Evolutionary conservation across 2,888 invertebrate genomes (phyloP).

Genomic region (Cremastinae sp.): DNA sequence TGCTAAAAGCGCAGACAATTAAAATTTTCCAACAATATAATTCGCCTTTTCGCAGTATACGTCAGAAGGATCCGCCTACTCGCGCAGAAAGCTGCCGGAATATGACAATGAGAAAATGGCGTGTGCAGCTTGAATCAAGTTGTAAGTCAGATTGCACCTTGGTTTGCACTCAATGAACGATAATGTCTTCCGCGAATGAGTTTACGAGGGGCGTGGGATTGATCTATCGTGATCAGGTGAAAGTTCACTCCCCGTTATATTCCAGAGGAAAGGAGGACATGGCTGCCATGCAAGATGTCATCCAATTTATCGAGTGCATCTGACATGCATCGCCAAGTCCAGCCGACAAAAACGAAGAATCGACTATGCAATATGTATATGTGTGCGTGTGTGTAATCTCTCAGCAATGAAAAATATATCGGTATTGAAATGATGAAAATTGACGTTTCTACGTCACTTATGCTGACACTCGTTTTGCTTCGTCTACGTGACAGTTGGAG

Average conservation of each 20-base stretch:
- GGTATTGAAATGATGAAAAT: constrained; percentile 59
- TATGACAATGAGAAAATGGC: too few relatives aligned
- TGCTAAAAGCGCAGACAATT: too few relatives aligned
- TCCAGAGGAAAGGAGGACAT: background rate
- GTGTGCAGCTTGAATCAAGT: too few relatives aligned
- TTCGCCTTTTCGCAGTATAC: too few relatives aligned
- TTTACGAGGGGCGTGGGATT: constrained; percentile 49
- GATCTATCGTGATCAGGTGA: constrained; percentile 50
- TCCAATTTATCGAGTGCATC: constrained; percentile 25
- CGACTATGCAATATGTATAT: background rate
- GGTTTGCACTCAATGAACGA: background rate
- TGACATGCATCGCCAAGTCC: constrained; percentile 20
- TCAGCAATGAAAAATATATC: background rate
- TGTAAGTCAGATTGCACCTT: background rate
- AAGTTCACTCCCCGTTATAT: constrained; percentile 42
- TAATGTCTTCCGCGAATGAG: constrained; percentile 40
- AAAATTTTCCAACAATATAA: too few relatives aligned
- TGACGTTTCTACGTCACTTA: constrained; percentile 62
- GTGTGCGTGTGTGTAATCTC: constrained; percentile 5
- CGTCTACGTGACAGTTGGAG: constrained; percentile 38
- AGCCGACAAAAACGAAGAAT: constrained; percentile 30
- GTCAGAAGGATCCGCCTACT: too few relatives aligned
- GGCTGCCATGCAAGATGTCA: background rate
- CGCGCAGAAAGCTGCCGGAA: too few relatives aligned
- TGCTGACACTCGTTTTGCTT: constrained; percentile 28